A percentile compares a stretch with the other conserved stretches of the same genome.
phyloP scores from a whole-genome alignment of 2,888 invertebrate genomes.

The Nephrotoma flavescens region DNA sequence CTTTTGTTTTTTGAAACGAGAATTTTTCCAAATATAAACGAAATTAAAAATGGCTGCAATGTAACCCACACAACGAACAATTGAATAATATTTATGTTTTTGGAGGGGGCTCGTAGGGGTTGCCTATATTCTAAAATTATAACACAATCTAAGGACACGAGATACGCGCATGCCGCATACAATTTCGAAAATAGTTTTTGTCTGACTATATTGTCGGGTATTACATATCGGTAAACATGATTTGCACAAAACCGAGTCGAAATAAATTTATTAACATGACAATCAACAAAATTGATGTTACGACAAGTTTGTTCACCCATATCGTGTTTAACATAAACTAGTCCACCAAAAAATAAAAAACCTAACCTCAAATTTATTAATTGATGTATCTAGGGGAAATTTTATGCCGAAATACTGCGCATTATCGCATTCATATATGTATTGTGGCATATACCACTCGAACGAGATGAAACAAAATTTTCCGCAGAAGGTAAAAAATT shows the following conservation, averaged over 20 bases:
- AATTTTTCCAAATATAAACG: not conserved
- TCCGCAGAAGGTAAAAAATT: not conserved
- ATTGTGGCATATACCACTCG: not conserved
- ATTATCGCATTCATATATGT: not conserved
- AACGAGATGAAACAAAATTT: not conserved
- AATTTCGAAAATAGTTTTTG: not conserved
- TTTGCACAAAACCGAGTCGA: not conserved
- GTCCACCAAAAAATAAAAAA: not conserved
- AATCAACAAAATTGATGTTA: not conserved
- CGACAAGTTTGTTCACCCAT: not conserved
- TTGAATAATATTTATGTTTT: not conserved
- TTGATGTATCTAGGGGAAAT: not conserved
- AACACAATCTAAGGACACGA: not conserved
- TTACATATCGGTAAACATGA: not conserved
- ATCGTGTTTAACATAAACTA: not conserved
- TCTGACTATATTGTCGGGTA: not conserved
- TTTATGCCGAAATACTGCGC: not conserved
- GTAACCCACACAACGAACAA: not conserved
- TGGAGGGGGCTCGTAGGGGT: not conserved
- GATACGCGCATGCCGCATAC: not conserved
- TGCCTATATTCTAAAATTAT: not conserved
- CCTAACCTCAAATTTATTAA: not conserved
- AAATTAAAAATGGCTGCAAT: not conserved
- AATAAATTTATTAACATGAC: not conserved
- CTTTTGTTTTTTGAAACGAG: not conserved